These are phyloP conservation scores for Echinops telfairi DNA, from an alignment of 2,113 vertebrate species.

Conservation along the genomic window DNA sequence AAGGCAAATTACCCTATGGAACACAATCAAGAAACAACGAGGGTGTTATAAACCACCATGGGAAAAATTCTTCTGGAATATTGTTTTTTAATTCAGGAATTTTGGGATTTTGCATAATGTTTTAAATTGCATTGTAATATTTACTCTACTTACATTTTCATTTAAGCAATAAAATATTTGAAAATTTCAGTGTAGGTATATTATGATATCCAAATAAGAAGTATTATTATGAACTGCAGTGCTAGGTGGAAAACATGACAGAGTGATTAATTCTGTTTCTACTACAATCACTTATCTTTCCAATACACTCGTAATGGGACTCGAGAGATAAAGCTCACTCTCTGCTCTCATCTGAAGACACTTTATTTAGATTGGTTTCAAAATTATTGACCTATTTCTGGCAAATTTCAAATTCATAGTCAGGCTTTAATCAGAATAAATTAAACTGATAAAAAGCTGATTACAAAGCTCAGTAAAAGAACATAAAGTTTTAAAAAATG, in stretches of 20 bases:
- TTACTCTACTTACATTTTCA: slow-evolving; percentile 37
- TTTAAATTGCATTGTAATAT: not conserved
- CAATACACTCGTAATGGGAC: not conserved
- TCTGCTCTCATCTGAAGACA: not conserved
- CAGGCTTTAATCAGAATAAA: slow-evolving; percentile 78
- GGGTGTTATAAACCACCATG: not conserved
- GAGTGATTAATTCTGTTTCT: slow-evolving; percentile 59
- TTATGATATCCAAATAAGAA: slow-evolving; percentile 34
- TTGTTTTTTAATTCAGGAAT: not conserved
- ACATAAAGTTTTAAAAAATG: slow-evolving; percentile 8
- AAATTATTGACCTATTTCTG: slow-evolving; percentile 68
- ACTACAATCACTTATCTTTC: slow-evolving; percentile 54
- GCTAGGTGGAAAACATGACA: not conserved
- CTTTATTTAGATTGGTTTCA: slow-evolving; percentile 69
- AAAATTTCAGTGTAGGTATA: not conserved
- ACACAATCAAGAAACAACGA: not conserved
- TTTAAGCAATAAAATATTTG: not conserved
- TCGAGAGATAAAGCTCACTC: slow-evolving; percentile 28
- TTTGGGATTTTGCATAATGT: not conserved
- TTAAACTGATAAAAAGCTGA: slow-evolving; percentile 59
- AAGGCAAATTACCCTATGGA: not conserved
- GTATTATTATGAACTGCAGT: not conserved
- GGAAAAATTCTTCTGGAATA: not conserved
- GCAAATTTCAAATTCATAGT: slow-evolving; percentile 66
- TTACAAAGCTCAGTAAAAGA: slow-evolving; percentile 50